Base-by-base conservation (phyloP, 1,140 invertebrate genomes). In the Drosophila tropicalis region DNA sequence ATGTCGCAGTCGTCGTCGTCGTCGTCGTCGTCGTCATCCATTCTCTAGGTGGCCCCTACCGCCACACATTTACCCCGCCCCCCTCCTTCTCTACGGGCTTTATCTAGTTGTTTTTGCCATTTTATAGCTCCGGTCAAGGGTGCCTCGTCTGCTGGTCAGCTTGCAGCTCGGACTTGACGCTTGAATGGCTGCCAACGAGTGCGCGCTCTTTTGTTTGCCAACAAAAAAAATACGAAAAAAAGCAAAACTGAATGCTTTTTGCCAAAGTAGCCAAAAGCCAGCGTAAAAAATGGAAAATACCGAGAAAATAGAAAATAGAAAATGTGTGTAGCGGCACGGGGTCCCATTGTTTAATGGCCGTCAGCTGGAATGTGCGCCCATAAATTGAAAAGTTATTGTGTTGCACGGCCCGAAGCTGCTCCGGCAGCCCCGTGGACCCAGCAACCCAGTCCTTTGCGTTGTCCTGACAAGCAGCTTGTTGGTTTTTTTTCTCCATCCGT, bases 371-470 rank as follows among this genome's bases (percentile, higher is more conserved):
- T 87, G 80, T 87, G 84, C 84, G 84, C 83, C 56, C 76, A 89
- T 71, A 89, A 87, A 87, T 87, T 87, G 83, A 87, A 87, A 87
- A 87, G 83, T 87, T 89, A 87, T 87, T 87, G 83, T 87, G 83
- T 76, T 78, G 78, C 82, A 75, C 67, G 75, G 74, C 58, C 74
- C 73, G 55, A 32, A 62, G 44, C 36, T 32, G 19, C 44, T 40
- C n/a, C 56, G 39, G 56, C 29, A 13, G n/a, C 67, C 62, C 54
- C 41, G 40, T 41, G 41, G 12, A 25, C n/a, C 40, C 5, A 55
- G 55, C 19, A 36, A 15, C 15, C 40, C 15, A 57, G 25, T 47
- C 41, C 15, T 58, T 72, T 62, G 60, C 36, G 80, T 83, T 83
- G 80, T 83, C 84, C 58, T 89, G 84, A 80, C 83, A 87, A 87